Evolutionary conservation across 64 coral and sea anemone species (phyloP), one percentile per base, ranked within the genome.

Genomic region (Pocillopora damicornis): DNA sequence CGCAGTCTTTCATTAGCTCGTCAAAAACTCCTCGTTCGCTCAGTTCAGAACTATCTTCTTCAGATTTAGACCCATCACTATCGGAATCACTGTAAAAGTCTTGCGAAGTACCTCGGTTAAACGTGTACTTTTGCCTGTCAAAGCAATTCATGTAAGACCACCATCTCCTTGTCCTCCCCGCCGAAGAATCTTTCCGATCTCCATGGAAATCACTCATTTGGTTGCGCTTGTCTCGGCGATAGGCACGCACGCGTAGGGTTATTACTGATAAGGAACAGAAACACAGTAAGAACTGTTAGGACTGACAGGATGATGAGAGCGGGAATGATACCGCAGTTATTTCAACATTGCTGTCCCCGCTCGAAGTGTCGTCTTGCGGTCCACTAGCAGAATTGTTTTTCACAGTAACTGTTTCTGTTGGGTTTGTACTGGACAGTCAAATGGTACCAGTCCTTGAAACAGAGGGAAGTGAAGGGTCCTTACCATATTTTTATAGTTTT

Each of bases 31-130:
- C 64, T 67, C 11, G 18, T 23, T n/a, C 1, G 22, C 10, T n/a
- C 22, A 71, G 18, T 71, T 23, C 22, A 71, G 20, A n/a, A 23
- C 11, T 23, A 71, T 23, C 4, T 11, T 20, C n/a, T 1, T 1
- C 20, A n/a, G 67, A 22, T 86, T 93, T 68, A 97, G 26, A 97
- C 89, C 91, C 94, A 13, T 97, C 94, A 61, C 94, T 97, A 61
- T 97, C 94, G 37, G 87, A 90, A 22, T 97, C 94, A 73, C 91
- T 93, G 81, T 97, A 97, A 51, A 96, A 96, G 37, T 97, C 94
- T 25, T 88, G 85, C 30, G 93, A 37, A 11, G 90, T 93, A 74
- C 93, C 94, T 16, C 89, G 90, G 76, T 93, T 92, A 71, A 97
- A 97, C 60, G 77, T 85, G 75, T 97, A 97, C 18, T 87, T 77